Base-by-base conservation (phyloP, 2,888 invertebrate genomes). In the Silvanus unidentatus region DNA sequence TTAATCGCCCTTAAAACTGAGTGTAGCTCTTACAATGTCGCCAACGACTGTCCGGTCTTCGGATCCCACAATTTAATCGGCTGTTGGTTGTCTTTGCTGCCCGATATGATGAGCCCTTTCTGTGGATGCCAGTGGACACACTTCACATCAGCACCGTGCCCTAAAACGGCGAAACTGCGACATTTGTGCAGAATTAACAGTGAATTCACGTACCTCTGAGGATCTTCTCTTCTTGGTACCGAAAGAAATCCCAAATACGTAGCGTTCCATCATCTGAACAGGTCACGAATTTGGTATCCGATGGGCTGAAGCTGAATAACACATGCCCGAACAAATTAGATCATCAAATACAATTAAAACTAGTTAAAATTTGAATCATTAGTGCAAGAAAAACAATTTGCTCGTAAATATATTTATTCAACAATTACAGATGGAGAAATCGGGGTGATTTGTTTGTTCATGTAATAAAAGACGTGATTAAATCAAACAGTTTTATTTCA, bases 51-150 rank as follows among this genome's bases (percentile, higher is more conserved):
- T 4, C 97, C 98, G 43, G 88, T 87, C 70, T 95, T 96, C 2
- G 99, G 97, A 77, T 99, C 99, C 99, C 99, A 99, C 40, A 99
- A 75, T 73, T 99, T 99, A 30, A 99, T 92, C 2, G 99, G 99
- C 68, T 99, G 99, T 68, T 99, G 99, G 69, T 96, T 97, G 71
- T 99, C 99, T 75, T 99, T 97, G 70, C 97, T 98, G 11, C 99
- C 99, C 1, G 98, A 98, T 32, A 95, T 94, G 59, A 99, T 86
- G 39, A 99, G 80, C 47, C 91, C 88, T 74, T 98, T 99, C 62
- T 92, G 90, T 1, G 99, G 99, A 77, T 99, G 99, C 99, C 99
- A 99, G 71, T 98, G 97, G 4, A 98, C 96, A 75, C 98, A 96
- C 74, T 97, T 97, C 0, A 98, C 98, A 76, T 98, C 98, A 16